Base-by-base conservation (phyloP, 2,113 vertebrate genomes). In the Grus americana region DNA sequence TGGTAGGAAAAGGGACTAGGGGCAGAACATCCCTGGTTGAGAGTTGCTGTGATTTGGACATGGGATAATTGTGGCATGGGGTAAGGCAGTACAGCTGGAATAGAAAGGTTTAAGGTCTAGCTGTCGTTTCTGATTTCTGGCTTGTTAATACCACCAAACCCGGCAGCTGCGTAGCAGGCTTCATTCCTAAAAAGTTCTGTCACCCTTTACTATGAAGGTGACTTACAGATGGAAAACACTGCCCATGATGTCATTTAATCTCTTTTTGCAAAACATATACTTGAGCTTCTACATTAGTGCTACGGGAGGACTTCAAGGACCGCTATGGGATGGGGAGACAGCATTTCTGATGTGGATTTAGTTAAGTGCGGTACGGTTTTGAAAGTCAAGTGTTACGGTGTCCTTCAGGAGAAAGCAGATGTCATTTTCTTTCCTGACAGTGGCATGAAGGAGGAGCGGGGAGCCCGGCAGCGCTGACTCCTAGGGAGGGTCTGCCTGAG, bases 301-400 rank as follows among this genome's bases (percentile, higher is more conserved):
- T 84, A 4, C 29, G 22, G 61, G 36, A 73, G 61, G 6, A 3
- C 16, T 38, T 59, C 8, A 3, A 1, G 12, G 73, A 11, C 18
- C 2, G 0, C 49, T 47, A 0, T 36, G 61, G 55, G 19, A 11
- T 34, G 26, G 13, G 49, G 26, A 18, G 20, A 6, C 7, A 16
- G 21, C 17, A 2, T 26, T 94, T 71, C 40, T 38, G 38, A 5
- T 0, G 4, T 36, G 71, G 34, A 6, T 36, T 76, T 65, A 36
- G 23, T n/a, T 5, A 57, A 46, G n/a, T 4, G 20, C 32, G 4
- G 26, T 5, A 14, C 0, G 2, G 18, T 34, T 5, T 30, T n/a
- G 32, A 12, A 34, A 63, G 46, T 10, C 1, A 6, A 50, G 63
- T 2, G 42, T 68, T 47, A 5, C 17, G 7, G 30, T 21, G 58